Base-by-base conservation (phyloP, 2,797 vertebrate species). In the Distichodus sexfasciatus region DNA sequence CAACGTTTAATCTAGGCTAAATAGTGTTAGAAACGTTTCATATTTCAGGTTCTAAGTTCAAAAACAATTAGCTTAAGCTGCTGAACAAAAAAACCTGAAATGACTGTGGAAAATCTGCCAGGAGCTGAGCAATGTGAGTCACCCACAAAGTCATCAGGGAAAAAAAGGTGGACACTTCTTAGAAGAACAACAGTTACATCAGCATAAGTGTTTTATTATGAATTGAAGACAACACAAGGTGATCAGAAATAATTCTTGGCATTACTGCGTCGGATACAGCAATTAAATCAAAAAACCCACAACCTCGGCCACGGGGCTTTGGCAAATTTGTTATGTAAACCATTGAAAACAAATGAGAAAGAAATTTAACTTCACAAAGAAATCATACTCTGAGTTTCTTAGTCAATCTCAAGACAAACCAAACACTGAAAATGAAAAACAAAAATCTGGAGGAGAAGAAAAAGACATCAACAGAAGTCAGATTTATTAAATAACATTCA, bases 141-240 rank as follows among this genome's bases (percentile, higher is more conserved):
- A 23, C 19, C 24, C 23, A 23, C 3, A 50, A 44, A 63, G 33
- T 8, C 6, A 29, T 8, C 3, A 19, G 5, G 4, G 10, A 51
- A 51, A 33, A 44, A 6, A 41, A 9, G 29, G 35, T 41, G 51
- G 47, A 19, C 5, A 10, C 9, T 50, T 65, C 24, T 47, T 79
- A 82, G 75, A 79, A 79, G 79, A 75, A 65, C 55, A n/a, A n/a
- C n/a, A n/a, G n/a, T n/a, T n/a, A n/a, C n/a, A n/a, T n/a, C n/a
- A n/a, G n/a, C n/a, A n/a, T n/a, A 60, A 47, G 35, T 50, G 11
- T 84, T 78, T 88, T 89, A 89, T 88, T 90, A 75, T 85, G 74
- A 79, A 72, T 67, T 86, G 82, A 79, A 83, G 76, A 82, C 61
- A 76, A 23, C 71, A 62, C 75, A 71, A 73, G 47, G 70, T 68